Conservation (phyloP, 1,140 invertebrate species). For the Branchinecta lindahli region DNA sequence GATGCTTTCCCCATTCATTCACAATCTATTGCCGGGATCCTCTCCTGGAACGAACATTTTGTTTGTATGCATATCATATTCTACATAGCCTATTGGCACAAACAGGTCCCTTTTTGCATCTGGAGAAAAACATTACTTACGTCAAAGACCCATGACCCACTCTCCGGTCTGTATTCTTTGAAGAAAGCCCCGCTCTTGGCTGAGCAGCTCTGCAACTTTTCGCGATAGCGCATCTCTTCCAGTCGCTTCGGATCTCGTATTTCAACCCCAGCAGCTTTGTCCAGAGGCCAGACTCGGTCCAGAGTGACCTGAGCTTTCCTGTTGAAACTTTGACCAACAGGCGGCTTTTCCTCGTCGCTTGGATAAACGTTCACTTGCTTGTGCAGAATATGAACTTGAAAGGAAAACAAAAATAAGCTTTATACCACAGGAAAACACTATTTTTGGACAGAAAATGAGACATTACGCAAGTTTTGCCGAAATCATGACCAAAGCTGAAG, state of each 20-base stretch:
- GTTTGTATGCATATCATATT: too few relatives aligned
- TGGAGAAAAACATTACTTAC: background rate
- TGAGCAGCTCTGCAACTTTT: constrained; percentile 64
- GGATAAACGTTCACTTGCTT: constrained; percentile 47
- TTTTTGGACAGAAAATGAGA: too few relatives aligned
- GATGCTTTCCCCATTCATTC: too few relatives aligned
- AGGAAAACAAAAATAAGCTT: constrained; percentile 16
- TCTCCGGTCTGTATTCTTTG: constrained; percentile 84
- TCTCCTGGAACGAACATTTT: too few relatives aligned
- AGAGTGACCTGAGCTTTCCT: constrained; percentile 78
- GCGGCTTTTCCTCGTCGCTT: constrained; percentile 49
- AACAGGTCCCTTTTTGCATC: background rate
- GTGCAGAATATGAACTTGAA: constrained; percentile 41
- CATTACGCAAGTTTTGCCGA: too few relatives aligned
- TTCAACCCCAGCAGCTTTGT: constrained; percentile 60
- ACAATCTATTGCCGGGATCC: too few relatives aligned
- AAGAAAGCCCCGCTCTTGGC: constrained; percentile 74
- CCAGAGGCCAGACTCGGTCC: constrained; percentile 83
- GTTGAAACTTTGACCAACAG: constrained; percentile 73
- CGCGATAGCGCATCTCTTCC: constrained; percentile 66
- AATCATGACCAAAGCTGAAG: too few relatives aligned
- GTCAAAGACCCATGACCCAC: constrained; percentile 76
- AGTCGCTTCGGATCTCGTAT: constrained; percentile 67
- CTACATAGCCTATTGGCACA: background rate
- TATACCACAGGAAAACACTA: background rate